These are phyloP conservation scores for Charanyca ferruginea DNA, from an alignment of 2,888 invertebrate genomes.

Conservation along the genomic window DNA sequence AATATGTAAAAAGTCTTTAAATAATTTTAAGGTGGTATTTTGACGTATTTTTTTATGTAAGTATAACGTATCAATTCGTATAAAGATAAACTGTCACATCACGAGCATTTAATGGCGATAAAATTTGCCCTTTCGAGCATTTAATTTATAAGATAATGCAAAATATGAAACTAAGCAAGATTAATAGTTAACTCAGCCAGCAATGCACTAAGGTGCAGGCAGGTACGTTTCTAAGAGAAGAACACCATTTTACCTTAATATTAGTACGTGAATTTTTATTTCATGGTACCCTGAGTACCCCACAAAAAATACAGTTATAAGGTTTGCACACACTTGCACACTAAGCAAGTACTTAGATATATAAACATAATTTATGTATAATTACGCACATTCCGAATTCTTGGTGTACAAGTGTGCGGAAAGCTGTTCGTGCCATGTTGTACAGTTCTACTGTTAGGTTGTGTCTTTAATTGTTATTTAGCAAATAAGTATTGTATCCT, in stretches of 20 bases:
- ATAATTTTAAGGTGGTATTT: background rate
- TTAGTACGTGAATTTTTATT: background rate
- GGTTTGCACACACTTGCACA: constrained; percentile 42
- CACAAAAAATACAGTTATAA: background rate
- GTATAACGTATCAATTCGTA: background rate
- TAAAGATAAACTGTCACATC: background rate
- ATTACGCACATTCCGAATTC: constrained; percentile 43
- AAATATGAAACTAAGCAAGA: background rate
- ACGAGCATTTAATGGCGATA: background rate
- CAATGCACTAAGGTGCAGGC: background rate
- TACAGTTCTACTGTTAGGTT: constrained; percentile 61
- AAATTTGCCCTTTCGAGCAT: background rate
- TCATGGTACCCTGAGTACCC: background rate
- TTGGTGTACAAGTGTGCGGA: constrained; percentile 38
- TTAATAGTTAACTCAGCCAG: background rate
- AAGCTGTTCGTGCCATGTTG: constrained; percentile 72
- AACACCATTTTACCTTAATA: background rate
- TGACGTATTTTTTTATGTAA: background rate
- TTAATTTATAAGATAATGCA: background rate
- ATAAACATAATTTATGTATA: constrained; percentile 33
- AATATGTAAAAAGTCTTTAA: background rate
- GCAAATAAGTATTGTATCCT: constrained; percentile 44
- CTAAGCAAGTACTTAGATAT: background rate
- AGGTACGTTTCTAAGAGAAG: background rate
- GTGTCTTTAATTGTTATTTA: constrained; percentile 55